phyloP scores from a whole-genome alignment of 2,113 vertebrate genomes.

The Cheilinus undulatus region DNA sequence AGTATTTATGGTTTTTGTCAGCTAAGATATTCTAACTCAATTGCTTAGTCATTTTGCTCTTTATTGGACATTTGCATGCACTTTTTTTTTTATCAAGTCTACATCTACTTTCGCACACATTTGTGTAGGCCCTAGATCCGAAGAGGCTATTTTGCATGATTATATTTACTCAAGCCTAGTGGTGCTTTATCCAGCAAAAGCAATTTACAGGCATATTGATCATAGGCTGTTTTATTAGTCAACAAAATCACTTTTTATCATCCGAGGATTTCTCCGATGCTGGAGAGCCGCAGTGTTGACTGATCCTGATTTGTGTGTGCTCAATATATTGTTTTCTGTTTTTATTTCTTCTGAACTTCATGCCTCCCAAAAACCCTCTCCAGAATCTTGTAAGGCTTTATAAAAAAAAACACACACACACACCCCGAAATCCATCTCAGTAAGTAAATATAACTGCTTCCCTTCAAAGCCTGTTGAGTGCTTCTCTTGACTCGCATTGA shows the following conservation, averaged over 20 bases:
- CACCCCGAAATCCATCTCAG: constrained; percentile 47
- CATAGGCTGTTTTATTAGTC: constrained; percentile 67
- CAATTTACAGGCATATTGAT: constrained; percentile 73
- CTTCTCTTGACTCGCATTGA: constrained; percentile 74
- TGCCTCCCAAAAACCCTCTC: constrained; percentile 43
- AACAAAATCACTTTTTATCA: constrained; percentile 65
- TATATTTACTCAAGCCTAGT: constrained; percentile 67
- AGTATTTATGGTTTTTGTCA: constrained; percentile 71
- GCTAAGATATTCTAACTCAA: constrained; percentile 44
- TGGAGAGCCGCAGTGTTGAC: constrained; percentile 46
- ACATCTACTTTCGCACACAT: constrained; percentile 18
- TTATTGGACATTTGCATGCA: constrained; percentile 8
- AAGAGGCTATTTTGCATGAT: constrained; percentile 64
- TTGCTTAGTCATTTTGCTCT: constrained; percentile 47
- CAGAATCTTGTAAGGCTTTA: constrained; percentile 57
- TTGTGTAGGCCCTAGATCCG: constrained; percentile 50
- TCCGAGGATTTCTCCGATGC: constrained; percentile 37
- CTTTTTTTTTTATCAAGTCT: background rate
- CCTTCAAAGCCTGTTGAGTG: constrained; percentile 71
- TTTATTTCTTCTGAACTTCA: constrained; percentile 58
- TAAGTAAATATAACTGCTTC: constrained; percentile 75
- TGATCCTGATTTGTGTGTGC: constrained; percentile 57
- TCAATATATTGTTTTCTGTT: constrained; percentile 68
- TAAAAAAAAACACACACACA: constrained; percentile 17
- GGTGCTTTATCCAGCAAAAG: constrained; percentile 58